Conservation (phyloP, 2,888 invertebrate genomes). For the Andrena camellia region DNA sequence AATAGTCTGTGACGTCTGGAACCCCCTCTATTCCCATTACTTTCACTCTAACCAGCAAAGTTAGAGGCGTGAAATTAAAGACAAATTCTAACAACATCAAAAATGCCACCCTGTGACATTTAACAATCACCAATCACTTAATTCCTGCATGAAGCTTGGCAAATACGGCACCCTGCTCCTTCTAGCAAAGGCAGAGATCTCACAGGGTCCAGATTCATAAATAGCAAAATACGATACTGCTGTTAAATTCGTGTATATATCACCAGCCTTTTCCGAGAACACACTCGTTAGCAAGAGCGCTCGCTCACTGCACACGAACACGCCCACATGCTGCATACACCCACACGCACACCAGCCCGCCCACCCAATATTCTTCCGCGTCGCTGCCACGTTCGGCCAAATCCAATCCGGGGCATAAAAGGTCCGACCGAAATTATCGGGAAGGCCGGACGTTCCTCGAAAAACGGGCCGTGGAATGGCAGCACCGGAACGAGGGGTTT, state of each 20-base stretch:
- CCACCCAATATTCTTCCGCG: slow-evolving; percentile 44
- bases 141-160: too few species aligned
- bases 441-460: slow-evolving; percentile 59
- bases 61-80: too few species aligned
- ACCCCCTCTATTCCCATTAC: too few species aligned
- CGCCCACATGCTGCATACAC: slow-evolving; percentile 6
- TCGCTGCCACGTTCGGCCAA: slow-evolving; percentile 70
- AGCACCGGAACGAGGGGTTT: slow-evolving; percentile 53
- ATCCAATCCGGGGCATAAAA: slow-evolving; percentile 78
- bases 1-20: too few species aligned
- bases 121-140: too few species aligned
- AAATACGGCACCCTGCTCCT: too few species aligned
- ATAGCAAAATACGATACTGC: background rate
- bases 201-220: background rate
- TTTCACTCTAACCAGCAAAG: too few species aligned
- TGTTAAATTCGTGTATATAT: background rate
- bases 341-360: background rate
- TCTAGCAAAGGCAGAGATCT: background rate
- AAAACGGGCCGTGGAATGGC: slow-evolving; percentile 60
- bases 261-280: slow-evolving; percentile 6
- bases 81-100: too few species aligned
- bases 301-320: slow-evolving; percentile 12
- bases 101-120: too few species aligned
- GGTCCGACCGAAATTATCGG: slow-evolving; percentile 78
- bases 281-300: background rate